These are phyloP conservation scores for Cotesia vestalis DNA, from an alignment of 1,140 invertebrate genomes.

Conservation along the genomic window DNA sequence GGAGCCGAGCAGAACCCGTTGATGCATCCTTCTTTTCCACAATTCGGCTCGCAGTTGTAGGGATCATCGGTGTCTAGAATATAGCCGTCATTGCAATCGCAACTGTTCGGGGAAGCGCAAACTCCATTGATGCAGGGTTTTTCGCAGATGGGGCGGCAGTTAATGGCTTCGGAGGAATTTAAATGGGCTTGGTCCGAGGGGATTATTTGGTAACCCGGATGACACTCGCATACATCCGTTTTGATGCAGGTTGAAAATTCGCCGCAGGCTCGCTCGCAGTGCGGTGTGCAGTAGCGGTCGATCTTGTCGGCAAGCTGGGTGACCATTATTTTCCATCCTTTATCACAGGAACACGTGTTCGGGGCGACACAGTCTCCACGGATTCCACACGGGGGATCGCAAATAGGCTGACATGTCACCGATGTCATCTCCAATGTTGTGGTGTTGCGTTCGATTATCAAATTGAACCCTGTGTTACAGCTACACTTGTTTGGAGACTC, in stretches of 20 bases:
- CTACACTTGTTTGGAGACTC: constrained; percentile 57
- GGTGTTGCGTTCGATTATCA: constrained; percentile 40
- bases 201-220: constrained; percentile 37
- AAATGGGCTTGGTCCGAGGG: neutral
- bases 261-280: constrained; percentile 31
- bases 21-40: constrained; percentile 32
- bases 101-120: constrained; percentile 70
- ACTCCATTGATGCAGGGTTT: constrained; percentile 65
- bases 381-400: constrained; percentile 35
- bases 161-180: constrained; percentile 34
- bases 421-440: neutral
- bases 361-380: constrained; percentile 26
- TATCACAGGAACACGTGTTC: constrained; percentile 27
- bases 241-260: constrained; percentile 41
- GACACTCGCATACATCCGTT: constrained; percentile 46
- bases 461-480: constrained; percentile 55
- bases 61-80: constrained; percentile 21
- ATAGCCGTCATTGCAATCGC: constrained; percentile 63
- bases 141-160: constrained; percentile 69
- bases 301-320: constrained; percentile 24
- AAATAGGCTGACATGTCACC: constrained; percentile 42
- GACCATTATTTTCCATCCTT: constrained; percentile 22
- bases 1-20: constrained; percentile 47
- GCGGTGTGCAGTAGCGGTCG: constrained; percentile 38
- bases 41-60: constrained; percentile 40